These are phyloP conservation scores for Amblyopsis rosae DNA, from an alignment of 2,113 vertebrate genomes.

Conservation along the genomic window DNA sequence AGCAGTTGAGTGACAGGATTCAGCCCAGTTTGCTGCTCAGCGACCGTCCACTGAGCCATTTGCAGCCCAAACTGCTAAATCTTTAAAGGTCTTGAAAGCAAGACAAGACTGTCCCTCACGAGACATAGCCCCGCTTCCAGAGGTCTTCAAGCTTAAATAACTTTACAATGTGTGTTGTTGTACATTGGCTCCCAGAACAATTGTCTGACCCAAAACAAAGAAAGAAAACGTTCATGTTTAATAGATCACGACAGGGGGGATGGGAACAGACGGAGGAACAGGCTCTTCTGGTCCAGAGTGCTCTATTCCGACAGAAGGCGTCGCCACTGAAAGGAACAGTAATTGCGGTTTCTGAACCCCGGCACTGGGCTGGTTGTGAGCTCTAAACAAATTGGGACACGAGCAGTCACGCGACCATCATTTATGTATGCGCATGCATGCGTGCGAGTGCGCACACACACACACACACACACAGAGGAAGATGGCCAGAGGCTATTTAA, in stretches of 20 bases:
- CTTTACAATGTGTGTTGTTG: neutral
- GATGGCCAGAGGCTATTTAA: no score
- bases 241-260: constrained; percentile 17
- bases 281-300: constrained; percentile 15
- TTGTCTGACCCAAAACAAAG: constrained; percentile 19
- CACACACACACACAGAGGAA: neutral
- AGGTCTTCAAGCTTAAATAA: no score
- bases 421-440: neutral
- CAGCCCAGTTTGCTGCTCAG: constrained; percentile 10
- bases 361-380: constrained; percentile 9
- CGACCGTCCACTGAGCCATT: neutral
- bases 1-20: no score
- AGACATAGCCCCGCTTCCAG: no score
- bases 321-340: constrained; percentile 33
- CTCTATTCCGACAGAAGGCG: constrained; percentile 22
- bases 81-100: neutral
- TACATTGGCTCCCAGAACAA: neutral
- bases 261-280: constrained; percentile 15
- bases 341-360: constrained; percentile 28
- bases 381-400: no score
- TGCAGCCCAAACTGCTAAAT: neutral
- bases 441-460: neutral
- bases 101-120: neutral
- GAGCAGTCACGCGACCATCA: neutral
- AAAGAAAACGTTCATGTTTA: constrained; percentile 12